Evolutionary conservation across 2,113 vertebrate genomes (phyloP), one percentile per base, ranked within the genome.

Genomic region (Epinephelus fuscoguttatus): DNA sequence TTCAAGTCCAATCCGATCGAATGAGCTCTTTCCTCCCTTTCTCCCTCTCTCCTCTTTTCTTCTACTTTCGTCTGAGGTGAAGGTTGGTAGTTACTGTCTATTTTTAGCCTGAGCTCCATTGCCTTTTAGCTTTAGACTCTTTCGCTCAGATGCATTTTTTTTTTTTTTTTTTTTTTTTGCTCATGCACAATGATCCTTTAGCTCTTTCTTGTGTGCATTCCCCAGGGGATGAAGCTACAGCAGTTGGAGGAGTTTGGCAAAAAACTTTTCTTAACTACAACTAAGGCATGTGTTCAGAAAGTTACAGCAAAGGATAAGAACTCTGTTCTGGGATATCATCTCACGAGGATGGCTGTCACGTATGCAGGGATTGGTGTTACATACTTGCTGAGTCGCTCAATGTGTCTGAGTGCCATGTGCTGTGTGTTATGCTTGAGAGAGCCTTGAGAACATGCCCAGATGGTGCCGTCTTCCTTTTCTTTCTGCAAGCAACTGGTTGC

Each of bases 361-460:
- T 88, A 87, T 90, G 86, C 85, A 80, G 80, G 67, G 37, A 84
- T 59, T 69, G 78, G 89, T 85, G 92, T 89, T 86, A 84, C 75
- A 80, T 68, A 78, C 73, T 91, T 86, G 90, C 84, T 66, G 86
- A 88, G 74, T 84, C 8, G 72, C 81, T 90, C 74, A 56, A 47
- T 63, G 80, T 88, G 81, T 78, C 84, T 85, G 73, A 70, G 71
- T 69, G 84, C 87, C 85, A 91, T 92, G 91, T 91, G 85, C 82
- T 84, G 77, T 78, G 77, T 90, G 81, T 83, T 86, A 75, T 82
- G 80, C 81, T 83, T 84, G 84, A 86, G 84, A 88, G 61, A 53
- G 47, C 81, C 89, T 76, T 81, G 81, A 88, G 80, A 90, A 89
- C 84, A 88, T 82, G 78, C 25, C 85, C 91, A 91, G 88, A 92